Base-by-base conservation (phyloP, 2,797 vertebrate species). In the Discoglossus pictus region DNA sequence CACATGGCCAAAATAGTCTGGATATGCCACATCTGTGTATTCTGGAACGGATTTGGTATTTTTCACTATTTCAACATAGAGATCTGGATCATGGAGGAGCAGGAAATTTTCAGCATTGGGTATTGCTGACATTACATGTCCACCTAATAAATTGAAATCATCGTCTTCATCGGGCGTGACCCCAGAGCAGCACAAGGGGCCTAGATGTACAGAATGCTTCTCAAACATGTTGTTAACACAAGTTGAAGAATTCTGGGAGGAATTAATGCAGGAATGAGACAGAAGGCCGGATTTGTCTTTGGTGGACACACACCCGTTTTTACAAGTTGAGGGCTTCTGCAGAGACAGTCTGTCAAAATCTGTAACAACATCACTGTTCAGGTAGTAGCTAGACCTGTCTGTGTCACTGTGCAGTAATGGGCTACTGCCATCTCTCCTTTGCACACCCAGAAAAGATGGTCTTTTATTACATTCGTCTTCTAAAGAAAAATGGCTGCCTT, bases 1-100 rank as follows among this genome's bases (percentile, higher is more conserved):
- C 72, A 96, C 83, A 54, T 99, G 97, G 24, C 97, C 97, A 80
- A 94, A 99, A 84, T 98, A 99, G 84, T 99, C 97, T 18, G 97
- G 97, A 78, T 98, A 99, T 44, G 95, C 97, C 74, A 99, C 94
- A 76, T 99, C 96, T 25, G 93, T 88, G 47, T 98, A 99, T 38
- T 88, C 86, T 1, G 93, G 95, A 40, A 99, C 91, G 35, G 97
- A 99, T 48, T 78, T 83, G 0, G 96, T 99, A 31, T 69, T 89
- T 81, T 96, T 99, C 73, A 95, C 91, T 87, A 94, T 92, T 77
- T 95, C 93, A 60, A 98, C 87, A 48, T 99, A 99, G 11, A 98
- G 90, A 73, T 98, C 94, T 9, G 93, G 88, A 80, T 99, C 94
- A 13, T 98, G 96, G 61, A 98, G 86, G 0, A 93, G 86, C 59